Base-by-base conservation (phyloP, 1,140 invertebrate genomes). In the Neuroterus valhalla region DNA sequence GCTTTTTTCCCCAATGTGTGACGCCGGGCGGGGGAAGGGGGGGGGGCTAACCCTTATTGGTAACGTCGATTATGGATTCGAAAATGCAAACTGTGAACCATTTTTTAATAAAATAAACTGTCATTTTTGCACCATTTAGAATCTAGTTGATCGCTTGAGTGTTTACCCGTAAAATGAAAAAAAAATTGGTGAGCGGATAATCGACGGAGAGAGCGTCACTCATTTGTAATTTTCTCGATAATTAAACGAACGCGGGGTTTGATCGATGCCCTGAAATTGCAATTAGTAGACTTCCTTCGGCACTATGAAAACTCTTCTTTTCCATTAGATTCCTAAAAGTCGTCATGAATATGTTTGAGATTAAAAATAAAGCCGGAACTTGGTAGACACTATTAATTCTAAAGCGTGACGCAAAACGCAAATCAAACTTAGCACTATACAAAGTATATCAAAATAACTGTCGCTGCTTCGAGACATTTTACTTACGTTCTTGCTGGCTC, bases 381-480 rank as follows among this genome's bases (percentile, higher is more conserved):
- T 31, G 55, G 31, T 38, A 38, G 15, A 6, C 23, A 23, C 55
- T 31, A 62, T 62, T 62, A 62, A 62, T 62, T 38, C 55, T 26
- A 62, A 62, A 62, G 55, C 31, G 55, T 62, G 55, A 62, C 55
- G 55, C 55, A 62, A 62, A 62, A 62, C 55, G 55, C 55, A 62
- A 62, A 62, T 62, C 26, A 62, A 62, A 62, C 26, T 31, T 26
- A n/a, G 26, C 17, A n/a, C 31, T 62, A 62, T 23, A 62, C 31
- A 62, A 62, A 62, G 55, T 62, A 31, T 62, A 62, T 62, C 31
- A 62, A 62, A 62, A 62, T 62, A 62, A 12, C 55, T 62, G 23
- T 62, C 15, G 55, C 55, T 62, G 55, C 31, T 62, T 26, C 55
- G 23, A 62, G 21, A 62, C 26, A 62, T 62, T 62, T 31, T 62